A percentile compares a stretch with the other conserved stretches of the same genome.
Evolutionary conservation across 2,113 vertebrate genomes (phyloP).

Genomic region (Puffinus mauretanicus): DNA sequence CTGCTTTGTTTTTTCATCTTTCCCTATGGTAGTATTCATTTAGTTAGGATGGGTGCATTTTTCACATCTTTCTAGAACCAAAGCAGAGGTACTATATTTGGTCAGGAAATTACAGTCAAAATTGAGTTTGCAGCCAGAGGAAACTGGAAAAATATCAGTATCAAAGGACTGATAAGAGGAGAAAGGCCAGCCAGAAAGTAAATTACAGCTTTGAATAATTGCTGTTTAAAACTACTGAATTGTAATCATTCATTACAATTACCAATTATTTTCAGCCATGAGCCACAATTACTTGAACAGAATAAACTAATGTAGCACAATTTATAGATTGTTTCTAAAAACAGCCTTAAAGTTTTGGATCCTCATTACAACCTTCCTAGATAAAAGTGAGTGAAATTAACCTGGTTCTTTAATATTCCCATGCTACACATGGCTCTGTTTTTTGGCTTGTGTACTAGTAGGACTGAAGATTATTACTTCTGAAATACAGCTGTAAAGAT

Average conservation of each 20-base stretch:
- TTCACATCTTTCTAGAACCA: background rate
- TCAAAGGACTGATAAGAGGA: background rate
- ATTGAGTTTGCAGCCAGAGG: background rate
- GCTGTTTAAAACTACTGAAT: background rate
- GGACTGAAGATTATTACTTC: background rate
- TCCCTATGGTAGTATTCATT: background rate
- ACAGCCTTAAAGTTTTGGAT: background rate
- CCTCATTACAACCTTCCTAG: background rate
- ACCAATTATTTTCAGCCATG: background rate
- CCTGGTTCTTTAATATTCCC: background rate
- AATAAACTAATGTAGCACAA: background rate
- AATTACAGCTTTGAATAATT: conserved; percentile 5
- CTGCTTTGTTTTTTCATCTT: background rate
- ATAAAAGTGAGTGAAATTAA: background rate
- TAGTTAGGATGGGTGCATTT: background rate
- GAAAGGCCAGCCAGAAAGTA: background rate
- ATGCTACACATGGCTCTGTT: background rate
- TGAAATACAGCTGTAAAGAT: background rate
- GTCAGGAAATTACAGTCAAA: background rate
- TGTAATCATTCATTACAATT: background rate
- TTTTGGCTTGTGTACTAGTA: background rate
- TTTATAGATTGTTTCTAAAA: background rate
- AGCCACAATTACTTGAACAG: background rate
- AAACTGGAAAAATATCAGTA: background rate
- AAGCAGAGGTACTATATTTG: background rate